Evolutionary conservation across 2,113 vertebrate species (phyloP).

Genomic region (Cyprinodon brontotheroides): DNA sequence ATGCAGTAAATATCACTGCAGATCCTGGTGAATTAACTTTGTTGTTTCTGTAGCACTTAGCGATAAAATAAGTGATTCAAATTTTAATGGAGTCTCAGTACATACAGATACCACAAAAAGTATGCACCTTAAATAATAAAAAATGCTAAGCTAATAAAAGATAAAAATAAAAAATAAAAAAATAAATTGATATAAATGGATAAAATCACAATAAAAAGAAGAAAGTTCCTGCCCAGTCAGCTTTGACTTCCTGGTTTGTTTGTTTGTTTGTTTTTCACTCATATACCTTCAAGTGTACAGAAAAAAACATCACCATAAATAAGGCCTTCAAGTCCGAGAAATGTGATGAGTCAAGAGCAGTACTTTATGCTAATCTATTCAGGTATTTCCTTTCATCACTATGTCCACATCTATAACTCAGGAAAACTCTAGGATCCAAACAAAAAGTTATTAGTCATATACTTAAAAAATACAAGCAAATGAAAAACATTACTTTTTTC

Average conservation of each 20-base stretch:
- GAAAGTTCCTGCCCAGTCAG: neutral
- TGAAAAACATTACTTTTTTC: neutral
- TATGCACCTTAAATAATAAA: neutral
- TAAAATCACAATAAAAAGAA: neutral
- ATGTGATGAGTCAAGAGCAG: slow-evolving; percentile 30
- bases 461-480: too few species aligned
- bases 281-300: neutral
- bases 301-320: neutral
- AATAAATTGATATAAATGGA: neutral
- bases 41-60: neutral
- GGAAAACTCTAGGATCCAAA: slow-evolving; percentile 37
- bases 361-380: slow-evolving; percentile 49
- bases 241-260: neutral
- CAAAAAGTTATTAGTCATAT: too few species aligned
- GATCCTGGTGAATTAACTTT: neutral
- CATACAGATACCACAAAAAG: neutral
- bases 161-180: neutral
- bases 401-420: slow-evolving; percentile 59
- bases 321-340: neutral
- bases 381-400: slow-evolving; percentile 43
- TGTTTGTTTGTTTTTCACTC: neutral
- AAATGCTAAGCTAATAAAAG: neutral
- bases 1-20: neutral
- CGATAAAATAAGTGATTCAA: neutral
- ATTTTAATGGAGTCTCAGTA: too few species aligned